Conservation (phyloP, 2,113 vertebrate species). For the Syrrhaptes paradoxus region DNA sequence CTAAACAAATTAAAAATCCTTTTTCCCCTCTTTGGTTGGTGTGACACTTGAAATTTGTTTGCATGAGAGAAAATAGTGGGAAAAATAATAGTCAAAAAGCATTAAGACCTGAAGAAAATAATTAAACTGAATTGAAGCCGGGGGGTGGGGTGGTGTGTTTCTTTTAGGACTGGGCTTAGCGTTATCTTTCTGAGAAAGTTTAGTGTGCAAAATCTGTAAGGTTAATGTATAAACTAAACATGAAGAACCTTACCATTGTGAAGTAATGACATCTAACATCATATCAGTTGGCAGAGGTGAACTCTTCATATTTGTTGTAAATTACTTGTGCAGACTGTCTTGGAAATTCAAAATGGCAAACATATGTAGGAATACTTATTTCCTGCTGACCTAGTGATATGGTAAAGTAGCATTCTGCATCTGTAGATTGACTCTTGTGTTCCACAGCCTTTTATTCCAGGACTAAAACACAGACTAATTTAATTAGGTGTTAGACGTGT, state of each 20-base stretch:
- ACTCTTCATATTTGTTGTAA: not conserved
- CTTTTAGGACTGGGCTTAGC: not conserved
- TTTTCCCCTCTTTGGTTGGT: not conserved
- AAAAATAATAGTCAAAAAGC: not conserved
- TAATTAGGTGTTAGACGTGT: not conserved
- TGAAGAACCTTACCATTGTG: not conserved
- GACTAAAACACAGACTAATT: not conserved
- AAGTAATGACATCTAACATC: not conserved
- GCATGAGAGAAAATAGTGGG: not conserved
- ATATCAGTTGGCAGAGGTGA: not conserved
- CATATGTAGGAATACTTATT: not conserved
- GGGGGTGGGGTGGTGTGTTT: not conserved
- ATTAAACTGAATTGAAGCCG: not conserved
- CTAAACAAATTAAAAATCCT: not conserved
- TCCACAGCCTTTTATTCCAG: not conserved
- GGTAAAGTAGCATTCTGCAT: not conserved
- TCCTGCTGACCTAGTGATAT: not conserved
- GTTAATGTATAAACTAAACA: not conserved
- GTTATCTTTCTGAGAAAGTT: not conserved
- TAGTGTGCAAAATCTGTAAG: not conserved
- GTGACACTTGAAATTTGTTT: not conserved
- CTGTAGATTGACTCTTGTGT: not conserved
- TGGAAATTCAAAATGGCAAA: not conserved
- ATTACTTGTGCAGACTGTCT: not conserved
- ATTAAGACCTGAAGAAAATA: not conserved